phyloP scores from a whole-genome alignment of 2,113 vertebrate genomes.

The Halcyon senegalensis region DNA sequence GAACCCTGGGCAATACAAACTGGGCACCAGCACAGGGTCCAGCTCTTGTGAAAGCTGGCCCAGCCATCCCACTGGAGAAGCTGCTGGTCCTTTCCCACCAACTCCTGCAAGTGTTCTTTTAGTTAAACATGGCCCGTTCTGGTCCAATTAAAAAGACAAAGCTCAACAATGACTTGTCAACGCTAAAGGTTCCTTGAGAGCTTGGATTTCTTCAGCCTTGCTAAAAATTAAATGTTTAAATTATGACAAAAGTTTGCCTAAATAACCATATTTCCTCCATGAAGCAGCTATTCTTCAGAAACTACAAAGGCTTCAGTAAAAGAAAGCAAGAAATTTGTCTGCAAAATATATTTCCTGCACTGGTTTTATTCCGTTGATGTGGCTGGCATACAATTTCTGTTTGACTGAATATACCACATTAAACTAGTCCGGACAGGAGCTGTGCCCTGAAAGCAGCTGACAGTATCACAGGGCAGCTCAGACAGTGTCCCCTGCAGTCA shows the following conservation, averaged over 20 bases:
- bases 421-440: not conserved
- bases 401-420: not conserved
- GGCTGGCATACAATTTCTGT: not conserved
- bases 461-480: not conserved
- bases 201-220: not conserved
- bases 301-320: not conserved
- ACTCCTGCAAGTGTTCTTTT: not conserved
- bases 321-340: not conserved
- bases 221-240: not conserved
- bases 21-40: not conserved
- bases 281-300: not conserved
- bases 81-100: not conserved
- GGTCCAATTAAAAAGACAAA: not conserved
- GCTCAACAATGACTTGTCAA: not conserved
- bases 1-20: not conserved
- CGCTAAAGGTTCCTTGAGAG: not conserved
- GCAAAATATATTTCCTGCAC: slow-evolving; percentile 28
- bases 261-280: not conserved
- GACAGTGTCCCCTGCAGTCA: not conserved
- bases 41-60: not conserved
- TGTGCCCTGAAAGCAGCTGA: not conserved
- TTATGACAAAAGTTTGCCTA: not conserved
- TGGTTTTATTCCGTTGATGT: not conserved
- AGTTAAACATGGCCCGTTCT: not conserved
- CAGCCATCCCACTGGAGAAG: not conserved